Conservation (phyloP, 2,113 vertebrate species). For the Silurus asotus region DNA sequence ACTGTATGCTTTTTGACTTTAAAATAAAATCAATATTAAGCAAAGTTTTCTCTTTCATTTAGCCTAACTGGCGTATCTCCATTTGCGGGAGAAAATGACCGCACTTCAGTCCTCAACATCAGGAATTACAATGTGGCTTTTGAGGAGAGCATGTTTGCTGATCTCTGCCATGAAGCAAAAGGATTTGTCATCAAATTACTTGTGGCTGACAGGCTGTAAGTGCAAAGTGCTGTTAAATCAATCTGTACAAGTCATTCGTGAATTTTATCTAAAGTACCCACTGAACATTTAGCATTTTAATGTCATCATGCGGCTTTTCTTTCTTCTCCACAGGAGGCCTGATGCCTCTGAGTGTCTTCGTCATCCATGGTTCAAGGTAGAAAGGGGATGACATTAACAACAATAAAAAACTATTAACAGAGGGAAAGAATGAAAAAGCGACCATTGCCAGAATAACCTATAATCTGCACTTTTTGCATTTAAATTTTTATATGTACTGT, state of each 20-base stretch:
- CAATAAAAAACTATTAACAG: too few species aligned
- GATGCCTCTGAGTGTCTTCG: slow-evolving; percentile 87
- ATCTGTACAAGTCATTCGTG: neutral
- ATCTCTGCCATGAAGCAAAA: slow-evolving; percentile 88
- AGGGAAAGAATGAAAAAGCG: neutral
- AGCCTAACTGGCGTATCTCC: slow-evolving; percentile 95
- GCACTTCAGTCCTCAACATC: slow-evolving; percentile 90
- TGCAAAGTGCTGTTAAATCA: neutral
- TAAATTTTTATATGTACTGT: neutral
- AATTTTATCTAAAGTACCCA: slow-evolving; percentile 11
- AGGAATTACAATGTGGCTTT: slow-evolving; percentile 94
- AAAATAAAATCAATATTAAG: neutral
- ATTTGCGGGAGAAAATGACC: slow-evolving; percentile 92
- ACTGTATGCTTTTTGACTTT: neutral
- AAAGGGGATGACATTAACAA: neutral
- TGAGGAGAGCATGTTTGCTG: slow-evolving; percentile 90
- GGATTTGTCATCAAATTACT: slow-evolving; percentile 97
- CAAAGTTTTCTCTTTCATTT: slow-evolving; percentile 7
- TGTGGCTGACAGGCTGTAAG: slow-evolving; percentile 91
- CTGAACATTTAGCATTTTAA: neutral
- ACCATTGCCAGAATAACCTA: neutral
- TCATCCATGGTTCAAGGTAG: slow-evolving; percentile 97
- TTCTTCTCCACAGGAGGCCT: slow-evolving; percentile 80
- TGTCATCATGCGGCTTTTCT: neutral
- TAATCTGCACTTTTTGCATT: neutral